Conservation (phyloP, 2,113 vertebrate species). For the Sinocyclocheilus anshuiensis region DNA sequence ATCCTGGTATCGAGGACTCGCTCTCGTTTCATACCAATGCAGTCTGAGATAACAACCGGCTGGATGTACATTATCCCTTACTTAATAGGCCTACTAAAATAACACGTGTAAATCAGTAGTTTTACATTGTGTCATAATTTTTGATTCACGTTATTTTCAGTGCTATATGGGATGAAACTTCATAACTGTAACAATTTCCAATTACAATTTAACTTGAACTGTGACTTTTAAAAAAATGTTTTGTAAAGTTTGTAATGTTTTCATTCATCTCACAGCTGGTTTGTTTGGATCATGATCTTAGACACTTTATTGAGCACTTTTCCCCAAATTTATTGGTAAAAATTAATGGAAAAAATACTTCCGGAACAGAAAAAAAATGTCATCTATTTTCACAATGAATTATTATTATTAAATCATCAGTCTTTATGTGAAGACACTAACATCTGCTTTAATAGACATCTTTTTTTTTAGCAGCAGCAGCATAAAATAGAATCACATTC, state of each 20-base stretch:
- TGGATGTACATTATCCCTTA: too few relatives aligned
- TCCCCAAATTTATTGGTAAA: background rate
- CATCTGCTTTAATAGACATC: background rate
- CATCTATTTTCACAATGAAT: background rate
- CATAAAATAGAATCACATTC: background rate
- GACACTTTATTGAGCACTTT: background rate
- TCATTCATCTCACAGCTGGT: too few relatives aligned
- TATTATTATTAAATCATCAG: background rate
- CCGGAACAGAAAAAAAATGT: too few relatives aligned
- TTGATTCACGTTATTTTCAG: background rate
- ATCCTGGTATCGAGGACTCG: too few relatives aligned
- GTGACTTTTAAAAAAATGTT: too few relatives aligned
- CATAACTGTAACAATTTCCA: background rate
- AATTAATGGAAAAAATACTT: background rate
- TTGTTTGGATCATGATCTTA: too few relatives aligned
- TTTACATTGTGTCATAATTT: background rate
- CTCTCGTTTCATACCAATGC: too few relatives aligned
- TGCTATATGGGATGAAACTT: background rate
- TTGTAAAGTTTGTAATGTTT: too few relatives aligned
- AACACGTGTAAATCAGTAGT: background rate
- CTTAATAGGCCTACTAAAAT: background rate
- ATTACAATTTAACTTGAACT: background rate
- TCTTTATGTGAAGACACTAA: background rate
- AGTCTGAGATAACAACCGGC: too few relatives aligned
- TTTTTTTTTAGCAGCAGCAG: background rate